A percentile compares a stretch with the other conserved stretches of the same genome.
Conservation (phyloP, 1,140 invertebrate species). For the Spodoptera litura region DNA sequence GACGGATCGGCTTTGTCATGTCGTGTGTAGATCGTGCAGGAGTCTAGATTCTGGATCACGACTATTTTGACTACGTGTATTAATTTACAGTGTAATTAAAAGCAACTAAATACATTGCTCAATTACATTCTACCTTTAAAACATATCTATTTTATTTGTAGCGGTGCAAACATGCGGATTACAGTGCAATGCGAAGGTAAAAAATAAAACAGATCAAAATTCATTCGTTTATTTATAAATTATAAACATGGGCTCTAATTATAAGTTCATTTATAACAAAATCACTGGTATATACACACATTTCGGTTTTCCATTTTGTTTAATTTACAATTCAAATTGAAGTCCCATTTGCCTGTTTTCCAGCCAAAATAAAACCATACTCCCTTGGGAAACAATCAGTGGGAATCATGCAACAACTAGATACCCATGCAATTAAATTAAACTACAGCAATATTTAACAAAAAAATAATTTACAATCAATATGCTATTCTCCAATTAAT, state of each 20-base stretch:
- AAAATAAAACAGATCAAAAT: constrained; percentile 77
- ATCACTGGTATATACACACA: constrained; percentile 38
- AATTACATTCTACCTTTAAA: constrained; percentile 10
- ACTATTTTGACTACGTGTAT: constrained; percentile 6
- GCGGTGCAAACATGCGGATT: constrained; percentile 50
- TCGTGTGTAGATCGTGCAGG: constrained; percentile 1
- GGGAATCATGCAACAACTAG: constrained; percentile 44
- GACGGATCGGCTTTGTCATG: neutral
- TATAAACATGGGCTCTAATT: constrained; percentile 73
- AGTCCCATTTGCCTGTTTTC: constrained; percentile 17
- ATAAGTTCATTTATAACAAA: constrained; percentile 69
- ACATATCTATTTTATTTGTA: neutral
- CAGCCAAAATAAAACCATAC: neutral
- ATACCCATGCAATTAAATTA: constrained; percentile 52
- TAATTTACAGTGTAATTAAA: constrained; percentile 19
- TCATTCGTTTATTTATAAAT: constrained; percentile 75
- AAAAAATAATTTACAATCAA: constrained; percentile 54
- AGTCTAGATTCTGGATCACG: constrained; percentile 16
- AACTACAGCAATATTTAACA: constrained; percentile 53
- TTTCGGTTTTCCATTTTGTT: neutral
- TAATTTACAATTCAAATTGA: constrained; percentile 6
- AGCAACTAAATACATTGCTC: constrained; percentile 3
- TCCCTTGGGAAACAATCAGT: constrained; percentile 26
- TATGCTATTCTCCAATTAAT: constrained; percentile 51
- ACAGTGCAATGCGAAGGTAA: constrained; percentile 55